Base-by-base conservation (phyloP, 2,888 invertebrate species). In the Harmothoe impar region DNA sequence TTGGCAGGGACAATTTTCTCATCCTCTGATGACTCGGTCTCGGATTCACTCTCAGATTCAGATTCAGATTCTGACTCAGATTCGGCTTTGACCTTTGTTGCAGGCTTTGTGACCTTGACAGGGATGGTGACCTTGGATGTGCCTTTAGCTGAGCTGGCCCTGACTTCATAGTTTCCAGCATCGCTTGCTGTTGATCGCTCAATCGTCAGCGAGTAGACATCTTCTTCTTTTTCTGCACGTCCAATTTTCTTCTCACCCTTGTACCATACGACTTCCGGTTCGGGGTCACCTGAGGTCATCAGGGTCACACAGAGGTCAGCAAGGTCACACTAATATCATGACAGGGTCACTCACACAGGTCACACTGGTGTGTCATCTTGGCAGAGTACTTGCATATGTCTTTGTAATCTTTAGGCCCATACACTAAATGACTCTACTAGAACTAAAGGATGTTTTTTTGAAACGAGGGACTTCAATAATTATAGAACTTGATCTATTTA, bases 221-320 rank as follows among this genome's bases (percentile, higher is more conserved):
- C 93, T 56, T 54, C 0, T 77, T 91, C 91, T 85, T 89, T 91
- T 54, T 91, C 91, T n/a, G 77, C 35, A 33, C 86, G 89, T 56
- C 62, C 51, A 17, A 93, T 54, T 23, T 90, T 89, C 56, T 93
- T 90, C 7, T 93, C 94, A 89, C 94, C 93, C 51, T 93, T 93
- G 85, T 92, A 91, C 96, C 96, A 96, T 89, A 93, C 93, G 54
- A 96, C 94, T 23, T 92, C 93, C 10, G 94, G 91, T 43, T 85
- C 85, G 0, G 93, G 92, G 31, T 91, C 68, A 85, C 90, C 90
- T 90, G 51, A 56, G 43, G 43, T 51, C 54, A 86, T n/a, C 81
- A 23, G 86, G 86, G 86, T 86, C 84, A 84, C 43, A 84, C n/a
- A 51, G 84, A 62, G 62, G 62, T 62, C 62, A 62, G 20, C 62